Evolutionary conservation across 2,888 invertebrate genomes (phyloP), one percentile per base, ranked within the genome.

Genomic region (Galerucella pusilla): DNA sequence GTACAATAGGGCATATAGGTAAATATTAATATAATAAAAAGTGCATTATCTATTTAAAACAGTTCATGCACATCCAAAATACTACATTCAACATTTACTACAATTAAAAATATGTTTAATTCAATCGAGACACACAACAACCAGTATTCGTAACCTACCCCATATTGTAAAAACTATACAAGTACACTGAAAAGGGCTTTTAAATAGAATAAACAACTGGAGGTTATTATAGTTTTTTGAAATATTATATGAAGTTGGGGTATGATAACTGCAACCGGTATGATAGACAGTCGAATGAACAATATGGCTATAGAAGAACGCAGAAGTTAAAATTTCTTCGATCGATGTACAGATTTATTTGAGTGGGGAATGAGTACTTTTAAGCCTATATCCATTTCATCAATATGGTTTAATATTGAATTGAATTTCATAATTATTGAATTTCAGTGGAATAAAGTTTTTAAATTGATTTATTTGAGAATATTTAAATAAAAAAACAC

Each of bases 221-320:
- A 52, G 59, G 71, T 79, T 68, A 72, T 71, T 78, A 77, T 81
- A 78, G 77, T 78, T 79, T 57, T 79, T 61, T 64, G 70, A 79
- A 81, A 76, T 73, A 72, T 76, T 78, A 80, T 79, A 78, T 81
- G 79, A 78, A 79, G 68, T 79, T 79, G 80, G 79, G 80, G 78
- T 79, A 80, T 78, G 78, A 79, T 80, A 76, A 78, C 73, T 78
- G 75, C 79, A 79, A 77, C 74, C 75, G 76, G 74, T 81, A 81
- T 84, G 82, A 84, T 83, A 79, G 84, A 83, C 84, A 84, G 83
- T 76, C 80, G 77, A 83, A 85, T 83, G 80, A 80, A 79, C 78
- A 83, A 79, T 80, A 78, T 77, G 79, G 72, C 72, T 79, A 79
- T 76, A 76, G 76, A 57, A 20, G 20, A 76, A 78, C 78, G 73